Conservation (phyloP, 1,140 invertebrate species). For the Aphis craccivora region DNA sequence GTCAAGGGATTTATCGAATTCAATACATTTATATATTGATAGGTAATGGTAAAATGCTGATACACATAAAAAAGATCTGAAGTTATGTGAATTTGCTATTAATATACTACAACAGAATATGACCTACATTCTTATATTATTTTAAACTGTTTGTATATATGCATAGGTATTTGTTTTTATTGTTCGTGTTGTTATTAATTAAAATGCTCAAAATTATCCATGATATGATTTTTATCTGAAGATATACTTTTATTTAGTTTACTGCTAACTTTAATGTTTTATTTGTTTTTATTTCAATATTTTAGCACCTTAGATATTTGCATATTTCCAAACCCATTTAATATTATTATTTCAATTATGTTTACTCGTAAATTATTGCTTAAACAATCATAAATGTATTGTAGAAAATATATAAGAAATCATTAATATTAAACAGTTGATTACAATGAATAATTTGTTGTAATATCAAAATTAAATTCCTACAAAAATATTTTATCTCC, state of each 20-base stretch:
- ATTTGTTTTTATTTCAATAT: background rate
- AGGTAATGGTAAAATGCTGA: background rate
- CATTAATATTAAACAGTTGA: background rate
- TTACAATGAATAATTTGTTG: background rate
- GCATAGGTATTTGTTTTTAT: too few species aligned
- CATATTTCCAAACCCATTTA: background rate
- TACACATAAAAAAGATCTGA: constrained; percentile 11
- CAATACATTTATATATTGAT: background rate
- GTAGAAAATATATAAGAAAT: background rate
- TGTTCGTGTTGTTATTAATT: background rate
- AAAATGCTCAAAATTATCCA: background rate
- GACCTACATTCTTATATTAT: background rate
- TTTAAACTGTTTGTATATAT: background rate
- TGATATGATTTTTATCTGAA: background rate
- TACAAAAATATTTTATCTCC: background rate
- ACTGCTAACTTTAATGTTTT: background rate
- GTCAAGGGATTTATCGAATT: constrained; percentile 3
- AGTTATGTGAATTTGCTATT: background rate
- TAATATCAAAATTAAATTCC: background rate
- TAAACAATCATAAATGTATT: background rate
- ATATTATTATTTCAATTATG: background rate
- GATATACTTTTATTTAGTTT: background rate
- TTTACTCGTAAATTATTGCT: background rate
- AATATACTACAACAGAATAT: background rate
- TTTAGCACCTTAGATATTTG: background rate